phyloP scores from a whole-genome alignment of 2,797 vertebrate species.

The Percopsis omiscomaycus region DNA sequence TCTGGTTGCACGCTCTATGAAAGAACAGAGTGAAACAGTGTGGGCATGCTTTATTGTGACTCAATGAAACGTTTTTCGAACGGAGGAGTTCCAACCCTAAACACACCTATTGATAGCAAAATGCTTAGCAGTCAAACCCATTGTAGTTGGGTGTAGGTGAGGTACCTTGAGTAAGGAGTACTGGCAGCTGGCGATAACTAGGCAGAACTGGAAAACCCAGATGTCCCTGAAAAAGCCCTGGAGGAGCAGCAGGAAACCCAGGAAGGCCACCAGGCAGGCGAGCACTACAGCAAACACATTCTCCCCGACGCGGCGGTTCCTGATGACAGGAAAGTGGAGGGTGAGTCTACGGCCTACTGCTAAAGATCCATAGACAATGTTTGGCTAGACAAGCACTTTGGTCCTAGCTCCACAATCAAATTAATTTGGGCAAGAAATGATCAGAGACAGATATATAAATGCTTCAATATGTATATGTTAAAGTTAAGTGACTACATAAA shows the following conservation, averaged over 20 bases:
- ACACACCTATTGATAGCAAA: neutral
- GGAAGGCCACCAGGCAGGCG: constrained; percentile 87
- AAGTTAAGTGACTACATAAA: too few species aligned
- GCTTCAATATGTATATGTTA: too few species aligned
- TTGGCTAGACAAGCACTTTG: neutral
- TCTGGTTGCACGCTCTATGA: constrained; percentile 90
- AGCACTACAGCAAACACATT: constrained; percentile 86
- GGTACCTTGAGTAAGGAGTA: constrained; percentile 89
- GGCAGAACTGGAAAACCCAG: constrained; percentile 93
- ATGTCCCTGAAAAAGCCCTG: constrained; percentile 91
- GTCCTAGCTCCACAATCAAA: neutral
- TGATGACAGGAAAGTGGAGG: constrained; percentile 44
- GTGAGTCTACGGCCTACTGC: neutral
- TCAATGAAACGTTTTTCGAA: neutral
- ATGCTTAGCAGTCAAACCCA: neutral
- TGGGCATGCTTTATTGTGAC: neutral
- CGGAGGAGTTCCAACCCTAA: neutral
- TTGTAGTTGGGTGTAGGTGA: neutral
- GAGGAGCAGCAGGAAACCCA: constrained; percentile 87
- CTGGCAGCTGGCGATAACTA: constrained; percentile 93
- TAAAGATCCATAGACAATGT: neutral
- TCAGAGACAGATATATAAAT: too few species aligned
- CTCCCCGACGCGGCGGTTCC: constrained; percentile 86
- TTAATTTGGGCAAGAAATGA: too few species aligned
- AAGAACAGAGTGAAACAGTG: constrained; percentile 18